Evolutionary conservation across 2,113 vertebrate genomes (phyloP).

Genomic region (Gymnogyps californianus): DNA sequence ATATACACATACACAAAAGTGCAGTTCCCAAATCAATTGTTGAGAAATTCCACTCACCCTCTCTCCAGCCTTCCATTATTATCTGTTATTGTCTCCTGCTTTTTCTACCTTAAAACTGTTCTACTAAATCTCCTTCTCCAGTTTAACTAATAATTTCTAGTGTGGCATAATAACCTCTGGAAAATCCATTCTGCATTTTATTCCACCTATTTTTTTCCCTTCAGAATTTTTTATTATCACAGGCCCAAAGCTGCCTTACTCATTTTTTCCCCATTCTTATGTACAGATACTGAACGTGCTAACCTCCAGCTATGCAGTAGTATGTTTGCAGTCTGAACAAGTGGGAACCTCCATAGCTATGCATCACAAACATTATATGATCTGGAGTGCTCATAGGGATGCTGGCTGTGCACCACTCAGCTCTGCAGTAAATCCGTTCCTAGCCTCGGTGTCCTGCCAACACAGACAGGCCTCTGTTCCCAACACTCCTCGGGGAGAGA

Average conservation of each 20-base stretch:
- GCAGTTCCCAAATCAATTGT: neutral
- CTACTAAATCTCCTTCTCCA: neutral
- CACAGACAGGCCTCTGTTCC: neutral
- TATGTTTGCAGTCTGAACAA: neutral
- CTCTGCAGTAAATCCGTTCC: neutral
- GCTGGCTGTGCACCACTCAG: neutral
- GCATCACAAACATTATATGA: neutral
- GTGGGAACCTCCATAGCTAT: neutral
- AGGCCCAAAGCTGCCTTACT: neutral
- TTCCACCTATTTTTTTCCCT: neutral
- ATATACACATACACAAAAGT: neutral
- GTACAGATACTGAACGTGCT: neutral
- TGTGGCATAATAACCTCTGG: neutral
- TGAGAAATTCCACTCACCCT: neutral
- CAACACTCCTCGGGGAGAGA: neutral
- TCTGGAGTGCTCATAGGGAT: neutral
- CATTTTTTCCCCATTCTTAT: neutral
- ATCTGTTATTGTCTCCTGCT: neutral
- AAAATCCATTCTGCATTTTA: neutral
- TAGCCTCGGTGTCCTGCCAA: accelerated
- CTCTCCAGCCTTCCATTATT: neutral
- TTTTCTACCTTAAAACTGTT: neutral
- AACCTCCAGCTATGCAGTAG: neutral
- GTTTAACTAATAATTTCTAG: neutral
- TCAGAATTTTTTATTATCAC: neutral